phyloP scores from a whole-genome alignment of 2,888 invertebrate genomes.

The Papilio protenor region DNA sequence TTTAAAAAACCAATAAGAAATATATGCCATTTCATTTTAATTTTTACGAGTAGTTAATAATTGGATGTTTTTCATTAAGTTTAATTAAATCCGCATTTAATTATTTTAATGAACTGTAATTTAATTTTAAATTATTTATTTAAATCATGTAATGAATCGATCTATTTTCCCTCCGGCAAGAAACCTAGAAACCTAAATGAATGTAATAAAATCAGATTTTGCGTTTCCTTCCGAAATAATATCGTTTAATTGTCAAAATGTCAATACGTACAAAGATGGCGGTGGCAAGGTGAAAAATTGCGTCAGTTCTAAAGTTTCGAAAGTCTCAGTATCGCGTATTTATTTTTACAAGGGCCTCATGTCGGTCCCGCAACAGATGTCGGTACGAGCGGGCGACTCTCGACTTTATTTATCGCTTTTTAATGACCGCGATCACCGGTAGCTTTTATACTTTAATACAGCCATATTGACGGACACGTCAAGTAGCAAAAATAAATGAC shows the following conservation, averaged over 20 bases:
- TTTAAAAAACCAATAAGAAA: background rate
- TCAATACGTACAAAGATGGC: slow-evolving; percentile 39
- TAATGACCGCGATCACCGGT: slow-evolving; percentile 65
- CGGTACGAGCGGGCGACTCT: slow-evolving; percentile 58
- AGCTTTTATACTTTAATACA: slow-evolving; percentile 45
- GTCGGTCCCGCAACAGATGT: slow-evolving; percentile 73
- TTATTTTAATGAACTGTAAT: background rate
- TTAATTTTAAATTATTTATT: too few species aligned
- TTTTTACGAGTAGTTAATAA: background rate
- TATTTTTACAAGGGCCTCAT: slow-evolving; percentile 66
- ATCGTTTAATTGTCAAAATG: slow-evolving; percentile 41
- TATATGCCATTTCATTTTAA: background rate
- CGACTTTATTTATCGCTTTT: slow-evolving; percentile 77
- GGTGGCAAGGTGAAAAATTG: slow-evolving; percentile 39
- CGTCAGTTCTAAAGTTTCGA: slow-evolving; percentile 47
- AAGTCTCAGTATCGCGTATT: slow-evolving; percentile 50
- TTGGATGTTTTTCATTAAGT: background rate
- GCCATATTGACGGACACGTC: slow-evolving; percentile 45
- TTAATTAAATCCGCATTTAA: background rate
- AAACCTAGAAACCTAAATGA: background rate
- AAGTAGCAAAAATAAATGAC: slow-evolving; percentile 27
- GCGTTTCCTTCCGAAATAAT: slow-evolving; percentile 37
- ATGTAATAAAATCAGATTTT: slow-evolving; percentile 14
- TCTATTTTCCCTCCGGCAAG: background rate
- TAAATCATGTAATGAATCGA: background rate